A percentile compares a stretch with the other conserved stretches of the same genome.
phyloP scores from a whole-genome alignment of 2,888 invertebrate species.

The Eudemis profundana region DNA sequence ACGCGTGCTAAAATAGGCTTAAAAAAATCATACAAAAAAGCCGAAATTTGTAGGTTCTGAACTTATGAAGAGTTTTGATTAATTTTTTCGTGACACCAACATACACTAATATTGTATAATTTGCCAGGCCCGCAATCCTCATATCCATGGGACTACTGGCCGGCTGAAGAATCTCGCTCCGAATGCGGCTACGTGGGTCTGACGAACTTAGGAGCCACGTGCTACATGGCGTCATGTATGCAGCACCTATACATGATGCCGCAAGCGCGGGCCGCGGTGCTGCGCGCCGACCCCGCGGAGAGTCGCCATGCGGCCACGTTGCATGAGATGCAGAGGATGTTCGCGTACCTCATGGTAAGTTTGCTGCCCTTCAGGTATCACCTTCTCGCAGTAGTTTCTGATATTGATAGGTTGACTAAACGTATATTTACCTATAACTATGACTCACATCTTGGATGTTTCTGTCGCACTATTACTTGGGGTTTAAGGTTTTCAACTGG shows the following conservation, averaged over 20 bases:
- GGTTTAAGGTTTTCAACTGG: too few relatives aligned
- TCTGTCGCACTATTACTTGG: too few relatives aligned
- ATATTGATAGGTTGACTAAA: too few relatives aligned
- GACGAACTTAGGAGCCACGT: conserved; percentile 97
- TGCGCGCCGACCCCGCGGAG: conserved; percentile 90
- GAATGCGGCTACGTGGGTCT: conserved; percentile 98
- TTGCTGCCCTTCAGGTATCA: too few relatives aligned
- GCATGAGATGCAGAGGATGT: conserved; percentile 96
- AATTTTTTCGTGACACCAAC: too few relatives aligned
- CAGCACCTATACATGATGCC: conserved; percentile 99
- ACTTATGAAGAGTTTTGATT: too few relatives aligned
- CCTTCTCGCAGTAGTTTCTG: too few relatives aligned
- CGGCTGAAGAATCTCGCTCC: conserved; percentile 96
- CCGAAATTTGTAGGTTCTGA: too few relatives aligned
- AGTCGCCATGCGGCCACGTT: conserved; percentile 93
- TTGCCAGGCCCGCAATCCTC: conserved; percentile 89
- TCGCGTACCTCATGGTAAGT: conserved; percentile 93
- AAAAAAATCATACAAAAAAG: too few relatives aligned
- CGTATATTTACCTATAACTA: too few relatives aligned
- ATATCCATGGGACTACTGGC: conserved; percentile 99
- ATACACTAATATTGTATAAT: not conserved
- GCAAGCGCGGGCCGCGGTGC: conserved; percentile 93
- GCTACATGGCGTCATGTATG: conserved; percentile 99
- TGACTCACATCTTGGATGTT: too few relatives aligned
- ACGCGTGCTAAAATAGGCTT: too few relatives aligned